phyloP scores from a whole-genome alignment of 1,140 invertebrate genomes.

The Ostrea denselamellosa region DNA sequence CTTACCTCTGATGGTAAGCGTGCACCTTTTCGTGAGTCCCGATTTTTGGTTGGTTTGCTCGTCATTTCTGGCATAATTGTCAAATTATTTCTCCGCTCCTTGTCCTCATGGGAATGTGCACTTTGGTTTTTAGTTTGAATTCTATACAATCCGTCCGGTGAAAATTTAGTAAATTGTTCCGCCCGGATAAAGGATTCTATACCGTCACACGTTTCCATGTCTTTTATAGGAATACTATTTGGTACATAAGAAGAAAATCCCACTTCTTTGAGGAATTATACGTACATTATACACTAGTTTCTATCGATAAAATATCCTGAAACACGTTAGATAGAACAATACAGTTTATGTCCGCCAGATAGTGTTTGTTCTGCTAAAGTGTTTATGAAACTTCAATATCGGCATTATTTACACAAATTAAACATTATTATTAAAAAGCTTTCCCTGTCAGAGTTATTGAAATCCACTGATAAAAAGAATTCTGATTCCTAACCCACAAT shows the following conservation, averaged over 20 bases:
- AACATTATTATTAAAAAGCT: neutral
- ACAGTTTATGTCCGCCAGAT: no score
- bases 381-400: no score
- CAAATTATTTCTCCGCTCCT: neutral
- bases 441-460: neutral
- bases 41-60: neutral
- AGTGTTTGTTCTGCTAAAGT: no score
- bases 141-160: neutral
- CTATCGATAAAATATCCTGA: no score
- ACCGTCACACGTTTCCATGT: neutral
- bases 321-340: no score
- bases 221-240: neutral
- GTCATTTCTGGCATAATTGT: neutral
- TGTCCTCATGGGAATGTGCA: neutral
- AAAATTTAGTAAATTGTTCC: neutral
- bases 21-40: neutral
- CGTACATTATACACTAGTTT: no score
- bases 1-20: neutral
- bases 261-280: no score
- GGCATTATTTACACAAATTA: neutral
- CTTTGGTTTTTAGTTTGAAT: neutral
- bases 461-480: constrained; percentile 4
- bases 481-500: constrained; percentile 11
- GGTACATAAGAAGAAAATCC: no score
- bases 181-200: neutral